A percentile compares a stretch with the other conserved stretches of the same genome.
Evolutionary conservation across 2,797 vertebrate species (phyloP).

Genomic region (Mycteria americana): DNA sequence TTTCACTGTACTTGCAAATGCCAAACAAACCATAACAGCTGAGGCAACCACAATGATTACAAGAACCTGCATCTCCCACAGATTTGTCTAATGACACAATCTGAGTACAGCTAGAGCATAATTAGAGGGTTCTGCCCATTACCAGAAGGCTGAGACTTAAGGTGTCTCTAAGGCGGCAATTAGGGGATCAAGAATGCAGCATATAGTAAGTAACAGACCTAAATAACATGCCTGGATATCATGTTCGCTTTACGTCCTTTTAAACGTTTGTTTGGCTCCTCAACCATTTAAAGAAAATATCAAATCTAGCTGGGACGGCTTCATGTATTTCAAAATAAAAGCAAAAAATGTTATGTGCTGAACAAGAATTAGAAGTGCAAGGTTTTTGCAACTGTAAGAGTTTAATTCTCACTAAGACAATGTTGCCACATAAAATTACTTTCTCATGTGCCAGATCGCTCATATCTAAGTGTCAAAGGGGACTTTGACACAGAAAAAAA

Average conservation of each 20-base stretch:
- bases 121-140: neutral
- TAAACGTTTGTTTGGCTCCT: neutral
- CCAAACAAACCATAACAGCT: neutral
- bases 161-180: neutral
- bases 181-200: neutral
- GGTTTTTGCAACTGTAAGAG: neutral
- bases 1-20: neutral
- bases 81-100: neutral
- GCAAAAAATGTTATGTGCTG: neutral
- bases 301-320: neutral
- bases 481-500: neutral
- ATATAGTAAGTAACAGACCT: neutral
- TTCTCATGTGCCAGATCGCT: neutral
- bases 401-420: neutral
- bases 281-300: neutral
- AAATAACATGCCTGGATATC: neutral
- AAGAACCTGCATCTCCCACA: neutral
- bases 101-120: neutral
- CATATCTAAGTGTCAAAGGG: neutral
- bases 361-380: neutral
- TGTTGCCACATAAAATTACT: neutral
- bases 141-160: neutral
- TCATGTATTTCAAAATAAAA: neutral
- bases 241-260: neutral
- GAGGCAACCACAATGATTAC: neutral